phyloP scores from a whole-genome alignment of 2,113 vertebrate species.

The Gambusia holbrooki region DNA sequence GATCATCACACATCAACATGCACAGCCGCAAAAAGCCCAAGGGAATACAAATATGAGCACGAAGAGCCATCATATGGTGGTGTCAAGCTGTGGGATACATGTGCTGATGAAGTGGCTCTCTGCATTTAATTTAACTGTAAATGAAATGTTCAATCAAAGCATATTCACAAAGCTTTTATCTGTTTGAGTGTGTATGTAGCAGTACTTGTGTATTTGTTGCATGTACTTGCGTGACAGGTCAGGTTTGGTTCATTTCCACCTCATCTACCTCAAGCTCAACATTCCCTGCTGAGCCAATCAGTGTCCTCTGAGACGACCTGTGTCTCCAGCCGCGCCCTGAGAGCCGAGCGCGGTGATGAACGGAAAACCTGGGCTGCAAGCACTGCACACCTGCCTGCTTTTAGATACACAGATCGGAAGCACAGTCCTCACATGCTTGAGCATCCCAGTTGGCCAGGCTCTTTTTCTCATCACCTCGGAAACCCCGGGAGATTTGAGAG shows the following conservation, averaged over 20 bases:
- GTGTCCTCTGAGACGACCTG: conserved; percentile 57
- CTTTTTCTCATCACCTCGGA: conserved; percentile 51
- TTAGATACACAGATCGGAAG: conserved; percentile 19
- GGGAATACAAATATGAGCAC: conserved; percentile 49
- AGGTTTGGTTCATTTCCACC: conserved; percentile 70
- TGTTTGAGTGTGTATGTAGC: conserved; percentile 20
- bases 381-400: conserved; percentile 43
- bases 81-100: conserved; percentile 29
- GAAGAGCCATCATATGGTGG: conserved; percentile 35
- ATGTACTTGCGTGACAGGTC: conserved; percentile 40
- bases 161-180: conserved; percentile 34
- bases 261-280: conserved; percentile 64
- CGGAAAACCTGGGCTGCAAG: conserved; percentile 17
- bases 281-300: conserved; percentile 71
- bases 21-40: conserved; percentile 12
- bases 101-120: conserved; percentile 26
- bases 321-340: conserved; percentile 57
- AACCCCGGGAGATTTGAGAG: conserved; percentile 32
- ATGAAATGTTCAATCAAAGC: conserved; percentile 48
- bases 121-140: conserved; percentile 50
- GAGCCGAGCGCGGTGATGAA: conserved; percentile 55
- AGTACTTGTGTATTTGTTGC: conserved; percentile 4
- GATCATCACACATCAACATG: conserved; percentile 35
- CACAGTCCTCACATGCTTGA: conserved; percentile 24
- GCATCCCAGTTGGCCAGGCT: conserved; percentile 24